Conservation (phyloP, 2,113 vertebrate genomes). For the Pluvianellus socialis region DNA sequence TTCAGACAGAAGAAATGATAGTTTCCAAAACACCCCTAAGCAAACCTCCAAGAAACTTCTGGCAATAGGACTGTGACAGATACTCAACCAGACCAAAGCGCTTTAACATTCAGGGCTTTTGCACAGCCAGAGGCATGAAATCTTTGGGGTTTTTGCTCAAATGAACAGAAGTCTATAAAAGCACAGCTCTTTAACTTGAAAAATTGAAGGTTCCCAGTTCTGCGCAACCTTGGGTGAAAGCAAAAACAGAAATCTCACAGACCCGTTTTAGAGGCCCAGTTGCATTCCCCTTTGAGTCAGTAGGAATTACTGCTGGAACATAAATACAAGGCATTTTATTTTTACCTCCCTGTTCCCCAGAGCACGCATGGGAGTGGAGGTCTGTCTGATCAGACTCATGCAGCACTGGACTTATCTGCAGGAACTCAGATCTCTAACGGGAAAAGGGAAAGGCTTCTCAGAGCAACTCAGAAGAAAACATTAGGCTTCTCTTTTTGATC, state of each 20-base stretch:
- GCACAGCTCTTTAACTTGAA: not conserved
- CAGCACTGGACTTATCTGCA: not conserved
- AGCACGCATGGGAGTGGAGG: not conserved
- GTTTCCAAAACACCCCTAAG: conserved; percentile 48
- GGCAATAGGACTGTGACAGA: conserved; percentile 14
- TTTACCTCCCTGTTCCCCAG: not conserved
- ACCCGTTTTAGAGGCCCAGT: not conserved
- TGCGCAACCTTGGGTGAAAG: not conserved
- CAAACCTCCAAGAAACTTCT: conserved; percentile 47
- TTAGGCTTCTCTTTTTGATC: not conserved
- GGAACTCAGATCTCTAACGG: not conserved
- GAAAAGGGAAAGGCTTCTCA: not conserved
- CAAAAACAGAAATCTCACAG: not conserved
- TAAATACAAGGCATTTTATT: conserved; percentile 23
- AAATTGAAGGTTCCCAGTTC: not conserved
- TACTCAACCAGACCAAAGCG: not conserved
- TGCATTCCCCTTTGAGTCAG: not conserved
- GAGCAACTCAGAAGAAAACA: not conserved
- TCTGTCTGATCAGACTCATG: not conserved
- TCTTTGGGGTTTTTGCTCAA: not conserved
- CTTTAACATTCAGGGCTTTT: conserved; percentile 27
- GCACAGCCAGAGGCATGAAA: not conserved
- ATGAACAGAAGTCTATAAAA: conserved; percentile 9
- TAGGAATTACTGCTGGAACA: not conserved
- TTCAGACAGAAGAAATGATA: conserved; percentile 45